Conservation (phyloP, 1,140 invertebrate species). For the Bursaphelenchus mucronatus region DNA sequence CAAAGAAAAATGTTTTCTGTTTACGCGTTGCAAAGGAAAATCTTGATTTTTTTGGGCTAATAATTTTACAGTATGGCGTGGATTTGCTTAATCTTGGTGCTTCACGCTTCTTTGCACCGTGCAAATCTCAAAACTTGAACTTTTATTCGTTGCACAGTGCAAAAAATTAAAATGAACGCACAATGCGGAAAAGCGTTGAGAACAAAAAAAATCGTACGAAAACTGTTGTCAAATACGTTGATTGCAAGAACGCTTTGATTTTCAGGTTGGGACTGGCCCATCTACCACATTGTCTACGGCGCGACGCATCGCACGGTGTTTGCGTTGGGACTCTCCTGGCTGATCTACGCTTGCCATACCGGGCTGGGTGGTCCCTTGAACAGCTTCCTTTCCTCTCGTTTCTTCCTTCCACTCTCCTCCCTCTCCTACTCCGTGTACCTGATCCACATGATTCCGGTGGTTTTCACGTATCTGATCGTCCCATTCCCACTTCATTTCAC, state of each 20-base stretch:
- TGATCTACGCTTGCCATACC: conserved; percentile 60
- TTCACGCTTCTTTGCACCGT: no score
- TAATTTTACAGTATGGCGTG: no score
- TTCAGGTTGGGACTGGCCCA: conserved; percentile 40
- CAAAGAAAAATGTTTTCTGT: no score
- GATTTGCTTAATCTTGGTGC: no score
- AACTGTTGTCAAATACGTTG: no score
- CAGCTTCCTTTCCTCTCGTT: conserved; percentile 29
- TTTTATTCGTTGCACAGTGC: no score
- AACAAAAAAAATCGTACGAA: no score
- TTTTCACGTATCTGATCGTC: conserved; percentile 55
- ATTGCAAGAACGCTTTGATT: conserved; percentile 11
- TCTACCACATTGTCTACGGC: conserved; percentile 58
- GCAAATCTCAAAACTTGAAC: no score
- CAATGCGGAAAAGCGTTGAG: no score
- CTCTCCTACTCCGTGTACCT: conserved; percentile 56
- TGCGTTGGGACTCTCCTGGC: conserved; percentile 50
- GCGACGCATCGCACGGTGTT: conserved; percentile 51
- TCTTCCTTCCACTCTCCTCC: conserved; percentile 51
- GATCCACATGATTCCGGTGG: conserved; percentile 60
- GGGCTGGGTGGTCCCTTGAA: conserved; percentile 57
- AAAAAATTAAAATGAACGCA: no score
- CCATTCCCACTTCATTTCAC: conserved; percentile 54
- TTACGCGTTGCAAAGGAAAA: no score
- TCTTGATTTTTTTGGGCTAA: no score